phyloP scores from a whole-genome alignment of 2,113 vertebrate genomes.

The Sarotherodon lohbergeri region DNA sequence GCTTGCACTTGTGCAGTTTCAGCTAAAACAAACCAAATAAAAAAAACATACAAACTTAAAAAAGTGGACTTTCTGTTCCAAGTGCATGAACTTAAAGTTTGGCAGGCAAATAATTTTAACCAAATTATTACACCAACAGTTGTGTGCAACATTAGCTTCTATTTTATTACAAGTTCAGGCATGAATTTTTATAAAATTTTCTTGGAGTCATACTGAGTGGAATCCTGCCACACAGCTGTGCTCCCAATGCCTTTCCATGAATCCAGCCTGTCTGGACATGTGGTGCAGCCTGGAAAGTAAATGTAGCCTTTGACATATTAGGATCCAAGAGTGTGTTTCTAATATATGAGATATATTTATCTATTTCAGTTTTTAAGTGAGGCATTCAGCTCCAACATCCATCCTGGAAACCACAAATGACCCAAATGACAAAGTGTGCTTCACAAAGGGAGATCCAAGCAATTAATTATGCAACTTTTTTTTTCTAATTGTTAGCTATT shows the following conservation, averaged over 20 bases:
- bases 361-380: background rate
- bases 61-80: background rate
- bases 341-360: background rate
- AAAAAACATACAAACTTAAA: background rate
- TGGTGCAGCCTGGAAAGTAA: background rate
- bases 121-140: background rate
- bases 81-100: background rate
- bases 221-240: background rate
- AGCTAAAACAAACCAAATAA: background rate
- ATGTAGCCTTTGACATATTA: constrained; percentile 10
- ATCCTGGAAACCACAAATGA: background rate
- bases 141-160: background rate
- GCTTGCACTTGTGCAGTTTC: background rate
- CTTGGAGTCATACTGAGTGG: background rate
- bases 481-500: background rate
- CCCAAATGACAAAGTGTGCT: background rate
- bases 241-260: background rate
- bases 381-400: background rate
- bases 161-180: background rate
- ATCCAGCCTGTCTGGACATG: constrained; percentile 6
- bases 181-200: background rate
- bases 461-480: background rate
- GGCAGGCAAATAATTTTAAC: background rate
- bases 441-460: background rate
- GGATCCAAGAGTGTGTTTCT: background rate